Percentiles rank a stretch among this genome's conserved stretches.
phyloP scores from a whole-genome alignment of 2,797 vertebrate genomes.

The Propithecus deckenii region DNA sequence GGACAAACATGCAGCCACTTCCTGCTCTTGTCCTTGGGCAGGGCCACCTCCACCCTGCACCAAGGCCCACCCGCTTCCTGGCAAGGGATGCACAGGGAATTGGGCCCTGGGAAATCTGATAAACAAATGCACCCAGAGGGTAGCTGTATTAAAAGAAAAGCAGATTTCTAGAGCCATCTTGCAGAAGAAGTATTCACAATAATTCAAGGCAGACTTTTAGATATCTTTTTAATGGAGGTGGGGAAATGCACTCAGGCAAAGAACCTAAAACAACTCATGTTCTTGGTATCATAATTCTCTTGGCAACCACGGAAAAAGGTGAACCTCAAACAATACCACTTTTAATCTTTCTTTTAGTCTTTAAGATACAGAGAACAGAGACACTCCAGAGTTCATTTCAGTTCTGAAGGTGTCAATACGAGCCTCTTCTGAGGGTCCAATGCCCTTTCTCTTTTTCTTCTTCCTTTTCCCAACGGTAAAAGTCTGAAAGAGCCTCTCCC shows the following conservation, averaged over 20 bases:
- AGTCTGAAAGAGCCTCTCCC: neutral
- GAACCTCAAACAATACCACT: neutral
- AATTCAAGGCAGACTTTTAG: neutral
- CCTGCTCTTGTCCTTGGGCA: neutral
- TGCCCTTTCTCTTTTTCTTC: neutral
- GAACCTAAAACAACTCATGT: too few relatives aligned
- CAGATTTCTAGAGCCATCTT: neutral
- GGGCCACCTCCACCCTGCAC: rapidly evolving
- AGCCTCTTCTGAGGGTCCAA: neutral
- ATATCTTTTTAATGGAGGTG: neutral
- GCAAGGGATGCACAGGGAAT: neutral
- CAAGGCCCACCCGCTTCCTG: neutral
- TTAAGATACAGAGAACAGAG: neutral
- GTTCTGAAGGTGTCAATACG: rapidly evolving
- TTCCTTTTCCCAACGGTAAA: neutral
- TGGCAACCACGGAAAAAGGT: rapidly evolving
- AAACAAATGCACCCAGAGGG: neutral
- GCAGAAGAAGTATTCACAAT: too few relatives aligned
- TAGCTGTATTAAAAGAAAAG: neutral
- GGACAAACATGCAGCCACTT: rapidly evolving
- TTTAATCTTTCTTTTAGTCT: neutral
- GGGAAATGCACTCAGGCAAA: neutral
- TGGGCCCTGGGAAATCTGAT: neutral
- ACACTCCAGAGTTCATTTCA: neutral
- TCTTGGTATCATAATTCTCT: neutral